Evolutionary conservation across 2,888 invertebrate species (phyloP).

Genomic region (Plagodis dolabraria): DNA sequence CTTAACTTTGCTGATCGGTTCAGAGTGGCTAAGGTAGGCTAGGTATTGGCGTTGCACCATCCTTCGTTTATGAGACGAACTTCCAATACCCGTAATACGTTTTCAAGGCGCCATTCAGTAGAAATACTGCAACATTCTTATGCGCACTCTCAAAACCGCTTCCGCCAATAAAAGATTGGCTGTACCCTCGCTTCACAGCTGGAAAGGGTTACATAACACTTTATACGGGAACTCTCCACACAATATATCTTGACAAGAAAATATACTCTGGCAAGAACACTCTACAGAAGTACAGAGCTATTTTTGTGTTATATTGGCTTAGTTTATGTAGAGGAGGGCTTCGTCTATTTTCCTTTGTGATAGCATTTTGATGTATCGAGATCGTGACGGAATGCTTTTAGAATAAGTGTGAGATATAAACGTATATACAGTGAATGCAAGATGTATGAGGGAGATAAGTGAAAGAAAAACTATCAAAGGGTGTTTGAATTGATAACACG

Average conservation of each 20-base stretch:
- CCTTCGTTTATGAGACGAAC: background rate
- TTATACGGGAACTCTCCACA: constrained; percentile 27
- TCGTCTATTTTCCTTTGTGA: constrained; percentile 38
- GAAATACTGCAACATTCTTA: constrained; percentile 26
- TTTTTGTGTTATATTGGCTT: constrained; percentile 34
- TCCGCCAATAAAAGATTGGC: constrained; percentile 30
- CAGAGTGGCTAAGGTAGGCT: no score
- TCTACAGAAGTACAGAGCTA: constrained; percentile 28
- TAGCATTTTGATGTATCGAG: constrained; percentile 37
- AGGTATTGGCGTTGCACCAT: background rate
- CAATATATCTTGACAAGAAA: constrained; percentile 30
- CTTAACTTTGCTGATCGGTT: no score
- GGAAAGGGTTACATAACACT: constrained; percentile 31
- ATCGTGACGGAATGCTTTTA: constrained; percentile 38
- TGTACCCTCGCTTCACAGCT: constrained; percentile 24
- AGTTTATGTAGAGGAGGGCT: constrained; percentile 32
- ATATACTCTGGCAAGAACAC: constrained; percentile 28
- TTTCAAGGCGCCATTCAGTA: constrained; percentile 10
- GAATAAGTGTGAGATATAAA: constrained; percentile 28
- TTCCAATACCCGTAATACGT: constrained; percentile 15
- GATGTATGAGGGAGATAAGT: constrained; percentile 5
- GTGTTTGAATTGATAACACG: constrained; percentile 6
- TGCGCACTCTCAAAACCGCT: constrained; percentile 26
- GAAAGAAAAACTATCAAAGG: constrained; percentile 5
- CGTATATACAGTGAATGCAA: constrained; percentile 5